Conservation (phyloP, 2,797 vertebrate genomes). For the Clamator glandarius region DNA sequence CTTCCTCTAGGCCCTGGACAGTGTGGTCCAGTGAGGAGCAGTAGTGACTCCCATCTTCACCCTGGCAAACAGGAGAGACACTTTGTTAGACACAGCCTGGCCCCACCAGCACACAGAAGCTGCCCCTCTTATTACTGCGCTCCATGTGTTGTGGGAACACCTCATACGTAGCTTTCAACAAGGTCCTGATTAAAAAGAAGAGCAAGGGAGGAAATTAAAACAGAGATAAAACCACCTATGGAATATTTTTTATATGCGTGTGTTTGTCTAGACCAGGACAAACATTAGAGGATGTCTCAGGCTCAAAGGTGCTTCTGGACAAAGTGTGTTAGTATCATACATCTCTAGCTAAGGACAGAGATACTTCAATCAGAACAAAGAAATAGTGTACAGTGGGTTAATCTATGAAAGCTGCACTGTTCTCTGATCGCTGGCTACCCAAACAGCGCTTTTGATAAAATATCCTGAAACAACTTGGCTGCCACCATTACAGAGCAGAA, state of each 20-base stretch:
- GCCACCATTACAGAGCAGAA: background rate
- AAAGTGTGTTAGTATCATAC: background rate
- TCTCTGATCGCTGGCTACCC: background rate
- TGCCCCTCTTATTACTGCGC: fast-evolving
- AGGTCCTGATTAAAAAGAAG: background rate
- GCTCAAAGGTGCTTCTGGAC: background rate
- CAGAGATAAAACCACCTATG: background rate
- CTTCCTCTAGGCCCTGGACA: background rate
- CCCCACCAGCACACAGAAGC: background rate
- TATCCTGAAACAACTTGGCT: background rate
- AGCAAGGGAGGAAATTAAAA: background rate
- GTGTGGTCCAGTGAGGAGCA: slow-evolving; percentile 60
- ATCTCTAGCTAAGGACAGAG: background rate
- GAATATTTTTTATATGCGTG: background rate
- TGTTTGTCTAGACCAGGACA: background rate
- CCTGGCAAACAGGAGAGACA: slow-evolving; percentile 71
- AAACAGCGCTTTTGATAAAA: background rate
- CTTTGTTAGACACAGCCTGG: background rate
- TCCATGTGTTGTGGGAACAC: background rate
- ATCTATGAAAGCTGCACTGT: background rate
- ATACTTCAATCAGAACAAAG: background rate
- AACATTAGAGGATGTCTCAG: background rate
- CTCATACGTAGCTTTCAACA: background rate
- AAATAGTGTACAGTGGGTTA: background rate
- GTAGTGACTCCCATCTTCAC: slow-evolving; percentile 71